Conservation (phyloP, 37 sponge, comb jelly and placozoan species). For the Agelas oroides region DNA sequence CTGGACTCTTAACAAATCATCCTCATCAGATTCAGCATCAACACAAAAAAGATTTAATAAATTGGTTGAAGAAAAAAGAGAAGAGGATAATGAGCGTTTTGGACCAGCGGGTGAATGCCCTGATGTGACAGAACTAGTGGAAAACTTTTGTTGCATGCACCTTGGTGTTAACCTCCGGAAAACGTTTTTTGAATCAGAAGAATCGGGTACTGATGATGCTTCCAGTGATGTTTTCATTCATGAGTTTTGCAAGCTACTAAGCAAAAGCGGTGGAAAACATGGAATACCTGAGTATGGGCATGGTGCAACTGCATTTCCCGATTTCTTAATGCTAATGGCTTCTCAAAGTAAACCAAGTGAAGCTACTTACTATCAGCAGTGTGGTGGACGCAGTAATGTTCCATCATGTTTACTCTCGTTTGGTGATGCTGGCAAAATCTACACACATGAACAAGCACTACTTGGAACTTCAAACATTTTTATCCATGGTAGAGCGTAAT, state of each 20-base stretch:
- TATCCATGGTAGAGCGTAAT: not conserved
- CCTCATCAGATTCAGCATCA: constrained; percentile 33
- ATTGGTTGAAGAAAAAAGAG: constrained; percentile 25
- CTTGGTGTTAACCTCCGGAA: constrained; percentile 67
- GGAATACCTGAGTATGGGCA: constrained; percentile 61
- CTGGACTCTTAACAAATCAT: constrained; percentile 41
- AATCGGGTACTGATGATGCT: not conserved
- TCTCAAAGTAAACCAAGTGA: not conserved
- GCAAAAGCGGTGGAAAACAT: no score
- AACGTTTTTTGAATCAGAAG: constrained; percentile 37
- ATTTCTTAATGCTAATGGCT: constrained; percentile 16
- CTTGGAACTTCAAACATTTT: constrained; percentile 30
- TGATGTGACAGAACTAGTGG: constrained; percentile 53
- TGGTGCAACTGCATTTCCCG: constrained; percentile 31
- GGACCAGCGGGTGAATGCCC: constrained; percentile 28
- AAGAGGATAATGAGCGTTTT: constrained; percentile 19
- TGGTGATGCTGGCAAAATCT: constrained; percentile 32
- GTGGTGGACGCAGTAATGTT: constrained; percentile 55
- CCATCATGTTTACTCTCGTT: constrained; percentile 51
- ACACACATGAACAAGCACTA: constrained; percentile 39
- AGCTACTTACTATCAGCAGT: not conserved
- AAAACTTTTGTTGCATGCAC: constrained; percentile 73
- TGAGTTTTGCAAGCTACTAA: constrained; percentile 49
- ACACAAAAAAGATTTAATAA: constrained; percentile 54
- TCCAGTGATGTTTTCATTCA: not conserved